Base-by-base conservation (phyloP, 2,113 vertebrate species). In the Eidolon helvum region DNA sequence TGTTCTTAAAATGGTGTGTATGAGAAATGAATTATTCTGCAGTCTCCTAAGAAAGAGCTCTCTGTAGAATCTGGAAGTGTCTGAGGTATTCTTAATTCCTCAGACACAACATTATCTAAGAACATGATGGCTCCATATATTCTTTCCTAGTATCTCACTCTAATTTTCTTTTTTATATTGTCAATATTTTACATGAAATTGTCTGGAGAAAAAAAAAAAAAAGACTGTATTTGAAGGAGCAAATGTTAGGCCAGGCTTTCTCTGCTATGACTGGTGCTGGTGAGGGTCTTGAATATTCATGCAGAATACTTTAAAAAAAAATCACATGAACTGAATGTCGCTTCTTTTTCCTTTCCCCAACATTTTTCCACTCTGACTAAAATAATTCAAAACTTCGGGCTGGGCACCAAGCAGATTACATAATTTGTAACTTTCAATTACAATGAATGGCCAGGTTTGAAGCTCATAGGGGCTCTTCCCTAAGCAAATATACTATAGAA, bases 221-320 rank as follows among this genome's bases (percentile, higher is more conserved):
- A 71, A 91, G 28, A 87, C 61, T 24, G 50, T 10, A 55, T 35
- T 63, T 22, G 28, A 90, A 57, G 26, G 33, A 97, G 28, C 85
- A 95, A 78, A 80, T 43, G 59, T 69, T 90, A 88, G 50, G 77
- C 78, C 87, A 90, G 50, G 16, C 82, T 93, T 53, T 75, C 77
- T 95, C 26, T 38, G 50, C 63, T 48, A 22, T 65, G 50, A 78
- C 55, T 59, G 33, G 19, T 45, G 14, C 45, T 75, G 45, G 45
- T 2, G 21, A 85, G 40, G 30, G 35, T 53, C 38, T 80, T 95
- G 71, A 94, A 95, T 96, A 97, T 94, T 87, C 85, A 95, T 66
- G 28, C 30, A 84, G 59, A 86, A 55, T 40, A 55, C 43, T 45
- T 45, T 45, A 10, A 45, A 45, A 45, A 45, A 89, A 93, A 91